Percentiles rank a stretch among this genome's conserved stretches.
phyloP scores from a whole-genome alignment of 2,888 invertebrate genomes.

The Leucophenga maculata region DNA sequence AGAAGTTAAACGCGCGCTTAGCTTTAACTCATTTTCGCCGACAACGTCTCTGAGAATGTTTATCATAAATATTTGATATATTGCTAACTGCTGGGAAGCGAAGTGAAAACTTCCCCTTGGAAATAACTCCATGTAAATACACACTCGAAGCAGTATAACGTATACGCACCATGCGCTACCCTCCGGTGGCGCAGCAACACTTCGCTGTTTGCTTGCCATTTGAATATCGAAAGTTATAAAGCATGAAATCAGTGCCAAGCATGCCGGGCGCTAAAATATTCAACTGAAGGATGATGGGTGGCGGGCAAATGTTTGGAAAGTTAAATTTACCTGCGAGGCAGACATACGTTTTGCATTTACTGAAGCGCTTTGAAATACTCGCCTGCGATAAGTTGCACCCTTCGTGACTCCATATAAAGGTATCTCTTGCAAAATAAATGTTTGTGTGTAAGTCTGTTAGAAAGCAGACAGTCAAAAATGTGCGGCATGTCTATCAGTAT shows the following conservation, averaged over 20 bases:
- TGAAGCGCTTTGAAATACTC: too few relatives aligned
- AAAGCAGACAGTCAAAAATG: conserved; percentile 60
- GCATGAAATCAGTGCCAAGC: conserved; percentile 70
- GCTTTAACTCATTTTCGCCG: conserved; percentile 63
- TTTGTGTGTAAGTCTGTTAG: conserved; percentile 38
- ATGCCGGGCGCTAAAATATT: conserved; percentile 44
- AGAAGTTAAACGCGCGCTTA: conserved; percentile 27
- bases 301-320: conserved; percentile 42
- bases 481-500: conserved; percentile 47
- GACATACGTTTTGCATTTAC: conserved; percentile 35
- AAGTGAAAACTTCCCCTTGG: background rate
- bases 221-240: conserved; percentile 70
- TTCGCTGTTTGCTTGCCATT: conserved; percentile 52
- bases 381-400: too few relatives aligned
- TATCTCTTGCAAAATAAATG: background rate
- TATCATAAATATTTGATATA: conserved; percentile 64
- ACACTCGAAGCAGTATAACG: conserved; percentile 42
- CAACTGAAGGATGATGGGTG: conserved; percentile 18
- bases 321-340: conserved; percentile 64
- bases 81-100: conserved; percentile 43
- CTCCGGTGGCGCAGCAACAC: conserved; percentile 60
- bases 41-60: conserved; percentile 46
- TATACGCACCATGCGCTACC: conserved; percentile 51
- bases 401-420: too few relatives aligned
- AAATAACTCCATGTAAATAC: too few relatives aligned